phyloP scores from a whole-genome alignment of 2,113 vertebrate species.

The Myotis davidii region DNA sequence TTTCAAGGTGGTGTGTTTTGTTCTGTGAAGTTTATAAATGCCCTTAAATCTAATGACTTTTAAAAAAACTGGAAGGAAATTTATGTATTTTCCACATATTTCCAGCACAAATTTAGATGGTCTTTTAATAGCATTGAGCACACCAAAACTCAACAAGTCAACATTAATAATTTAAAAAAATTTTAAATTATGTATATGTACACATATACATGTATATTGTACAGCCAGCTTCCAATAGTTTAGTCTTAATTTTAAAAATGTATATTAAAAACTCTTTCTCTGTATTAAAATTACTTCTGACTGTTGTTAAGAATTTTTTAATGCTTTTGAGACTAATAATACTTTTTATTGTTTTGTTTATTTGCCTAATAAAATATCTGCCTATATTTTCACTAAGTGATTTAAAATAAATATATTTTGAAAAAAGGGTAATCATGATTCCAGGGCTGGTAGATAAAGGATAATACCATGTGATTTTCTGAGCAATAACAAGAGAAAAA shows the following conservation, averaged over 20 bases:
- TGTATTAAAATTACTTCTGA: background rate
- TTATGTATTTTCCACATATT: background rate
- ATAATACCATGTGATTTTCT: background rate
- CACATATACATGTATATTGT: background rate
- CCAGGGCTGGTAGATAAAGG: background rate
- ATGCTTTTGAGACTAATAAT: background rate
- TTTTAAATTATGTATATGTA: background rate
- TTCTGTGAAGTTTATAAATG: background rate
- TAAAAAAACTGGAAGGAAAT: background rate
- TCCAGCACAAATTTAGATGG: background rate
- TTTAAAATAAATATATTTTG: conserved; percentile 11
- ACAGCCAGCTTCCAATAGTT: background rate
- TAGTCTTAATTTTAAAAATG: conserved; percentile 7
- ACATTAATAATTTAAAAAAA: background rate
- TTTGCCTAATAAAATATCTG: conserved; percentile 11
- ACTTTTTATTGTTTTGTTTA: background rate
- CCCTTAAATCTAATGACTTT: background rate
- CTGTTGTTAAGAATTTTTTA: background rate
- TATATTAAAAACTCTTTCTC: background rate
- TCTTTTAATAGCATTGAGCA: background rate
- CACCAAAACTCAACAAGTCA: background rate
- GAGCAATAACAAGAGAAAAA: background rate
- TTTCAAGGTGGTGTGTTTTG: background rate
- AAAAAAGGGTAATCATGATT: background rate
- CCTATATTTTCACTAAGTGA: background rate